Percentiles rank a stretch among this genome's conserved stretches.
Evolutionary conservation across 2,797 vertebrate species (phyloP).

Genomic region (Mastacembelus armatus): DNA sequence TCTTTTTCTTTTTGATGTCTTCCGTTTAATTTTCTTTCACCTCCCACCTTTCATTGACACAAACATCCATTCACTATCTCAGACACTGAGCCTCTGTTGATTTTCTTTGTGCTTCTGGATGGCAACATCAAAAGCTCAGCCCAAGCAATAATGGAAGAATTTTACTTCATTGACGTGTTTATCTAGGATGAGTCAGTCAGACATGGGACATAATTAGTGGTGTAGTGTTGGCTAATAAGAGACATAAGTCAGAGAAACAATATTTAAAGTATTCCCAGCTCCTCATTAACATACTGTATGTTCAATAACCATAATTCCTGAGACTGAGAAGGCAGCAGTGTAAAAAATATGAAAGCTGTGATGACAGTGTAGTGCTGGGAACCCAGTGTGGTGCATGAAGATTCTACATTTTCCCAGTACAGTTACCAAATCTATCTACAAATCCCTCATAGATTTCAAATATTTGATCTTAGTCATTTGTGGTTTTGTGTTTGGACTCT

Average conservation of each 20-base stretch:
- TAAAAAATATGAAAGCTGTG: not conserved
- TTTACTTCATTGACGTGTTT: constrained; percentile 53
- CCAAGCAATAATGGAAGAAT: constrained; percentile 30
- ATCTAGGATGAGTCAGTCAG: constrained; percentile 52
- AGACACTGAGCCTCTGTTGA: constrained; percentile 39
- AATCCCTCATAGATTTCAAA: not conserved
- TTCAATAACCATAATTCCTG: constrained; percentile 18
- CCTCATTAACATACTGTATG: constrained; percentile 24
- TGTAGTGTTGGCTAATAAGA: constrained; percentile 28
- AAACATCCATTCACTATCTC: constrained; percentile 53
- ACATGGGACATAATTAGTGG: constrained; percentile 33
- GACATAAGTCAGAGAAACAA: constrained; percentile 28
- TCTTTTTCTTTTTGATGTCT: constrained; percentile 55
- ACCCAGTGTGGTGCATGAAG: not conserved
- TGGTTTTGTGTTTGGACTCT: not conserved
- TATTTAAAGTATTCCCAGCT: constrained; percentile 38
- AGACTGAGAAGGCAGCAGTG: not conserved
- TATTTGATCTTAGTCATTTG: not conserved
- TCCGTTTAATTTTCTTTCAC: constrained; percentile 62
- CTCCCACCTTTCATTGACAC: constrained; percentile 66
- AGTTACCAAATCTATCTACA: not conserved
- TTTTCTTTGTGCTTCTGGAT: constrained; percentile 48
- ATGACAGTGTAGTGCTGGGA: not conserved
- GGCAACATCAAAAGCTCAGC: constrained; percentile 57
- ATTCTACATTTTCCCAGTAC: not conserved